These are phyloP conservation scores for Sebastes trivittatus DNA, from an alignment of 2,797 vertebrate species.

Conservation along the genomic window DNA sequence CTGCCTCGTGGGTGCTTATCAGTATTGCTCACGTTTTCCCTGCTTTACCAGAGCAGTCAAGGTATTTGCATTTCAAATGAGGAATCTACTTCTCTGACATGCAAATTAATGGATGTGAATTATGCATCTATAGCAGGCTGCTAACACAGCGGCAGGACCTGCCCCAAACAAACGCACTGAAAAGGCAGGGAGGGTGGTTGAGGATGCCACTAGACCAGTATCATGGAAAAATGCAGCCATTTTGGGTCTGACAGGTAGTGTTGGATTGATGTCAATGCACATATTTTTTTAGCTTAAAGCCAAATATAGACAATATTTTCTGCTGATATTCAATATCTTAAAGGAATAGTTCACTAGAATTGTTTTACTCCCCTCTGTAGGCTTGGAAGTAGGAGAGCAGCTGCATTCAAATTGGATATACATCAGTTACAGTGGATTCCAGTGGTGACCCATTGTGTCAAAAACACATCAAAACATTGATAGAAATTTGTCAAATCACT, in stretches of 20 bases:
- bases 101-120: conserved; percentile 81
- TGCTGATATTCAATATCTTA: neutral
- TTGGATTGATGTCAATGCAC: neutral
- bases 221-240: conserved; percentile 9
- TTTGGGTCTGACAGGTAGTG: conserved; percentile 9
- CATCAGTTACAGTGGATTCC: neutral
- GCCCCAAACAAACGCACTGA: conserved; percentile 19
- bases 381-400: neutral
- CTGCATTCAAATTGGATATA: neutral
- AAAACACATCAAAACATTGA: neutral
- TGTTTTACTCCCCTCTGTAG: neutral
- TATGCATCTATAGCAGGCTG: conserved; percentile 71
- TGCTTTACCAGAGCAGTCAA: conserved; percentile 68
- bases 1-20: conserved; percentile 63
- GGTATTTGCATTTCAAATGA: conserved; percentile 85
- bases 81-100: conserved; percentile 77
- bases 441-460: neutral
- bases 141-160: conserved; percentile 40
- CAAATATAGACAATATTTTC: neutral
- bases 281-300: neutral
- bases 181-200: neutral
- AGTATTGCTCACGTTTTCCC: conserved; percentile 60
- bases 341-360: neutral
- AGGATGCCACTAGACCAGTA: conserved; percentile 9
- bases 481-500: neutral